Base-by-base conservation (phyloP, 2,113 vertebrate genomes). In the Mixornis gularis region DNA sequence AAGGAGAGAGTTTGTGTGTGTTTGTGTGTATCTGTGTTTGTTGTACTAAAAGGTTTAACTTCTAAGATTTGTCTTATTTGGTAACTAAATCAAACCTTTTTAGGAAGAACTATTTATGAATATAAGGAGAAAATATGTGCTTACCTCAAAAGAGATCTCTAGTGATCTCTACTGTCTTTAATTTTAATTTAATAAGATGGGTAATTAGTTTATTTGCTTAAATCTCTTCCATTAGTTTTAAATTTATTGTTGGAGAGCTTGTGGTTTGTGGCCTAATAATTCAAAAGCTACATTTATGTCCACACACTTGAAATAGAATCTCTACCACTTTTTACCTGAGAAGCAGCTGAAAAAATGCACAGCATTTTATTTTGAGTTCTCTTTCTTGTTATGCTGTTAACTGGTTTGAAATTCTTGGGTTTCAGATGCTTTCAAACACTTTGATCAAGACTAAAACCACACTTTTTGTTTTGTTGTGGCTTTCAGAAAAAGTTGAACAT, bases 1-100 rank as follows among this genome's bases (percentile, higher is more conserved):
- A 4, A 21, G 5, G 25, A 32, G 11, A 30, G n/a, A 22, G 4
- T 12, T 11, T 43, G 20, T 49, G 27, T 1, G 1, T 32, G 4
- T 51, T 15, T 40, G 18, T n/a, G 7, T 36, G 5, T 26, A 5
- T 56, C 5, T 32, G 12, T 73, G 22, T 41, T 60, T 73, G 13
- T 64, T 72, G 5, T 74, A 60, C 43, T 63, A 16, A 51, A 82
- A 43, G 5, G 8, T 43, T 73, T 60, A 59, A 62, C 8, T 58
- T 71, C 10, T 40, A 27, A 70, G n/a, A 8, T 85, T 34, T 60
- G 87, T 77, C n/a, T 84, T 46, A 43, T 16, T 62, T 73, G 17
- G 14, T 95, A 79, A 68, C 36, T 59, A 68, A 77, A 79, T 78
- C 13, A n/a, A 52, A 13, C 29, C 9, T 48, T 84, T 30, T 64